phyloP scores from a whole-genome alignment of 2,888 invertebrate species.

The Trachelus iudaicus region DNA sequence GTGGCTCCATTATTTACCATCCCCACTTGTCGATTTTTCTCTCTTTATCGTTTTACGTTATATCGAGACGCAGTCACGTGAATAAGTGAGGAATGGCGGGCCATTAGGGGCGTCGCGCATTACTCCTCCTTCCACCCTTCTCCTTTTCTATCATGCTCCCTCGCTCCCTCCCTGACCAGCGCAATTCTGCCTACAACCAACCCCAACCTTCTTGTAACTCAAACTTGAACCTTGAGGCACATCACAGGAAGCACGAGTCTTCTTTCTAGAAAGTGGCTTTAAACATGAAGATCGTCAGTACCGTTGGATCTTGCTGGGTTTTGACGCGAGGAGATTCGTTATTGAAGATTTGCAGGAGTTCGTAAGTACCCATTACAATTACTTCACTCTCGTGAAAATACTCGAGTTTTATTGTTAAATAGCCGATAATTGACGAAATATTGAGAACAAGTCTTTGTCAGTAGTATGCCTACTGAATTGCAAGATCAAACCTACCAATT shows the following conservation, averaged over 20 bases:
- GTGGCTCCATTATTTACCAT: background rate
- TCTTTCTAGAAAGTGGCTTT: background rate
- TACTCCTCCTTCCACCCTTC: conserved; percentile 11
- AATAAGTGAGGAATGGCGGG: conserved; percentile 18
- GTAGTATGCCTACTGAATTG: background rate
- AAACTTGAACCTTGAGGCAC: background rate
- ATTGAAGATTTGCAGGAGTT: background rate
- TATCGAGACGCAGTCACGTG: conserved; percentile 13
- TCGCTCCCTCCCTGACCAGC: conserved; percentile 1
- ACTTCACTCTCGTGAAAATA: background rate
- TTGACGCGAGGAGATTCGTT: too few relatives aligned
- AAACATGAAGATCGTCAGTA: background rate
- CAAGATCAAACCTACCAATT: background rate
- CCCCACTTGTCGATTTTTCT: conserved; percentile 5
- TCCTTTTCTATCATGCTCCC: conserved; percentile 7
- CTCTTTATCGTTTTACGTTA: conserved; percentile 15
- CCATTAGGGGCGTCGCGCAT: conserved; percentile 2
- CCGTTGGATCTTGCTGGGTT: too few relatives aligned
- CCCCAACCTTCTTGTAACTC: background rate
- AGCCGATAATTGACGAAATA: background rate
- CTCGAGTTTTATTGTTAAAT: background rate
- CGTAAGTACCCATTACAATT: background rate
- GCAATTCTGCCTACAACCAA: conserved; percentile 1
- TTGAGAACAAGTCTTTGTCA: background rate
- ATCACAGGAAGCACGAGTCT: background rate